A percentile compares a stretch with the other conserved stretches of the same genome.
These are phyloP conservation scores for Drosophila recens DNA, from an alignment of 2,888 invertebrate genomes.

Conservation along the genomic window DNA sequence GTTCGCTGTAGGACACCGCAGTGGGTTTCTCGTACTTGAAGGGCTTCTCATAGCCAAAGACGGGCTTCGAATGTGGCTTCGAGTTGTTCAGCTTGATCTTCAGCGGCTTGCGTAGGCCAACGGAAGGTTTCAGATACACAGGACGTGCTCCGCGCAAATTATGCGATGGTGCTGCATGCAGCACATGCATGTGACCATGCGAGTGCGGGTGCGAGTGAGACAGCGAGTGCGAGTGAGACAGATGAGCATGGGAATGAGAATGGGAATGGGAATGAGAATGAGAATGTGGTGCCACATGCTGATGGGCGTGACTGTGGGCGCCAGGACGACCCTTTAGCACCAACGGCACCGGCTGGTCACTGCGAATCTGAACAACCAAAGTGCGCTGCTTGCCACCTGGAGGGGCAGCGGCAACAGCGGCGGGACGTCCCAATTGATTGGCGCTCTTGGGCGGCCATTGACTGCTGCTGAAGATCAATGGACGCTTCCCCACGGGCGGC, in stretches of 20 bases:
- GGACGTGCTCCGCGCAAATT: constrained; percentile 67
- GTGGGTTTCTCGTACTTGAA: constrained; percentile 83
- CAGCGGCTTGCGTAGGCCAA: constrained; percentile 77
- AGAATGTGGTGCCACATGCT: constrained; percentile 36
- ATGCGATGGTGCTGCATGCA: constrained; percentile 50
- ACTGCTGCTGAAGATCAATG: constrained; percentile 72
- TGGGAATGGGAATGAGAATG: constrained; percentile 15
- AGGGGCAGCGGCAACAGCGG: constrained; percentile 14
- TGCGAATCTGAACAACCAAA: constrained; percentile 84
- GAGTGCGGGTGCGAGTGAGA: constrained; percentile 41
- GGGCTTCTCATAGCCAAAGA: constrained; percentile 79
- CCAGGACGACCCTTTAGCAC: constrained; percentile 81
- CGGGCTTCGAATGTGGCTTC: constrained; percentile 74
- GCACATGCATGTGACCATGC: constrained; percentile 48
- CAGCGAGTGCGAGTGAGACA: not conserved
- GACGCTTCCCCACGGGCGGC: constrained; percentile 69
- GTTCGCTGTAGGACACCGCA: constrained; percentile 69
- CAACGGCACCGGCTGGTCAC: constrained; percentile 83
- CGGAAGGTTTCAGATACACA: constrained; percentile 62
- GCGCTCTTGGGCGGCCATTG: constrained; percentile 77
- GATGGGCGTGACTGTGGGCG: constrained; percentile 54
- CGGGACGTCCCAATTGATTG: constrained; percentile 71
- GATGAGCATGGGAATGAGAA: constrained; percentile 40
- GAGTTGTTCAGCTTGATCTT: constrained; percentile 82
- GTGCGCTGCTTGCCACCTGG: constrained; percentile 76